Evolutionary conservation across 2,888 invertebrate species (phyloP), one percentile per base, ranked within the genome.

Genomic region (Crocallis elinguaria): DNA sequence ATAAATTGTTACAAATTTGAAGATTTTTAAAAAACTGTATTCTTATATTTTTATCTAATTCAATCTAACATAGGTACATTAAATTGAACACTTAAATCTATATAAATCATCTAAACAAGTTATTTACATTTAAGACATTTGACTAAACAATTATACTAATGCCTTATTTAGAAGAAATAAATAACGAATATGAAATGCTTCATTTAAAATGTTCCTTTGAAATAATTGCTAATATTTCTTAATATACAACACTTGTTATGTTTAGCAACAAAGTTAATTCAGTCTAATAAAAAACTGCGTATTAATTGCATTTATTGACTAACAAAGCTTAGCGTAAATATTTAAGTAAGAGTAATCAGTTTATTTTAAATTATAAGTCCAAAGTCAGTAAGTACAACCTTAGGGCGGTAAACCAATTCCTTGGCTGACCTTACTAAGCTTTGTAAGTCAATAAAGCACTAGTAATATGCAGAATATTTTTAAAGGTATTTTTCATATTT

Each of bases 151-250:
- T 86, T 88, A 88, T 74, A 84, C 86, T 88, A 88, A 85, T 81
- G 79, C 82, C 84, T 86, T 85, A 87, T 79, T 73, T 80, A 85
- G 79, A 87, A 84, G 79, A 84, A 89, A 89, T 89, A 90, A 90
- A 89, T 89, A 89, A 89, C 88, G 84, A 88, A 86, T 87, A 89
- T 88, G 88, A 89, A 90, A 90, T 90, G 87, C 88, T 88, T 80
- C 71, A 83, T 84, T 85, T 77, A 86, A 87, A 85, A 83, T 83
- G 82, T 83, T 76, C 74, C 75, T 84, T 83, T 71, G 73, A 83
- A 84, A 78, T 83, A 84, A 84, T 79, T 73, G 71, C 82, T 84
- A 82, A 77, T 74, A 80, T 77, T 76, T 82, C 80, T 82, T 83
- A 86, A 82, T 81, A 75, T 78, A 83, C 81, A 85, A 86, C 75